Evolutionary conservation across 2,113 vertebrate species (phyloP), one percentile per base, ranked within the genome.

Genomic region (Clupea harengus): DNA sequence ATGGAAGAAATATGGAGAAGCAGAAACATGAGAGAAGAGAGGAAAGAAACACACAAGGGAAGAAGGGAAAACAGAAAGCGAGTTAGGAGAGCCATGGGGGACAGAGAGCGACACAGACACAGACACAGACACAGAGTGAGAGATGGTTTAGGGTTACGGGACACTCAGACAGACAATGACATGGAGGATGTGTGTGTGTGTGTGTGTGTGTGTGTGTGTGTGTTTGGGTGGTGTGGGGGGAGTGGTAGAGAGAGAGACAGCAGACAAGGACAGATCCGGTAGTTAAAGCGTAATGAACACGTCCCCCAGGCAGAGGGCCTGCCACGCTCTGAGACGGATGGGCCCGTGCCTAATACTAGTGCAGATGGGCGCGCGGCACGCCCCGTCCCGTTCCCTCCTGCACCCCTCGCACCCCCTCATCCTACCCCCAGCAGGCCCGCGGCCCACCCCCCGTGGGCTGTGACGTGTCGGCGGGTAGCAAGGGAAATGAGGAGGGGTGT

Each of bases 271-370:
- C 92, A 93, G 92, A 94, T 93, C 92, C 92, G 87, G 91, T 94
- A 94, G 94, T 95, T 95, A 95, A 94, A 94, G 90, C 88, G 91
- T 93, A 94, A 95, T 94, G 93, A 95, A 95, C 93, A 94, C 86
- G 91, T 94, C 93, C 92, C 92, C 88, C 89, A 92, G 92, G 93
- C 92, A 67, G 88, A 88, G 78, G 84, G 89, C 88, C 88, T 92
- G 91, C 90, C 92, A 91, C 92, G 64, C 91, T 90, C 89, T 85
- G 90, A 92, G 94, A 92, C 91, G 94, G 95, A 95, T 95, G 94
- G 94, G 93, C 93, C 10, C 94, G 94, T 94, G 92, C 92, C 92
- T 92, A 93, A 94, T 93, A 92, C 91, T 72, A 89, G 91, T 92
- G 90, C 94, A 94, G 94, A 94, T 94, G 93, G 93, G 92, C 91